A percentile compares a stretch with the other conserved stretches of the same genome.
Evolutionary conservation across 2,797 vertebrate species (phyloP).

Genomic region (Melanotaenia maccullochi): DNA sequence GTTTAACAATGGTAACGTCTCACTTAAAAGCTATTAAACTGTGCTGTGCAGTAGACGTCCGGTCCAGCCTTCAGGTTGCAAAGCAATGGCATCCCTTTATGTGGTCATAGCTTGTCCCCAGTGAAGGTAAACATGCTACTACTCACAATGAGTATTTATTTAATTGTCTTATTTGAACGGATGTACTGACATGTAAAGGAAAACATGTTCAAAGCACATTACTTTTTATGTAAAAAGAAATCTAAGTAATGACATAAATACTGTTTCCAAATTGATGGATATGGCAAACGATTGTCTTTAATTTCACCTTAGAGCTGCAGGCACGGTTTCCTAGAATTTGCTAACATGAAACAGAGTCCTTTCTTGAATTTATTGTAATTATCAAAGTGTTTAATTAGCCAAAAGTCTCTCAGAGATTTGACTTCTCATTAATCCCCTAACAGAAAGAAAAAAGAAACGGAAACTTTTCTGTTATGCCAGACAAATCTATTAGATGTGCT

Average conservation of each 20-base stretch:
- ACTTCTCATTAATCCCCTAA: background rate
- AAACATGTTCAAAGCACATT: background rate
- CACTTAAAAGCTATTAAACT: background rate
- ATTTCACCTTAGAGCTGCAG: background rate
- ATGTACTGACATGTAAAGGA: background rate
- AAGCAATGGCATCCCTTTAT: background rate
- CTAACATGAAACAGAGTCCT: background rate
- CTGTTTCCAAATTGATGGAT: background rate
- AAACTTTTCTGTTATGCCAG: conserved; percentile 12
- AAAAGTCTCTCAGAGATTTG: no score
- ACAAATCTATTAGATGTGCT: conserved; percentile 34
- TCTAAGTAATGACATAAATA: background rate
- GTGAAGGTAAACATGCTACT: background rate
- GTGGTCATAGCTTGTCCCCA: background rate
- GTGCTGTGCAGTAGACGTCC: background rate
- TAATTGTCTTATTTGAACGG: background rate
- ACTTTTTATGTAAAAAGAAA: background rate
- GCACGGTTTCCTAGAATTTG: background rate
- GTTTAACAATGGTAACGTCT: background rate
- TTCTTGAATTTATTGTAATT: background rate
- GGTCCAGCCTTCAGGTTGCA: background rate
- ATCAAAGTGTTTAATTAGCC: background rate
- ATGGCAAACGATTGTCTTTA: background rate
- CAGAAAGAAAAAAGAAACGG: background rate
- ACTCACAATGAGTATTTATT: background rate